A percentile compares a stretch with the other conserved stretches of the same genome.
These are phyloP conservation scores for Byasa hedistus DNA, from an alignment of 2,888 invertebrate species.

Conservation along the genomic window DNA sequence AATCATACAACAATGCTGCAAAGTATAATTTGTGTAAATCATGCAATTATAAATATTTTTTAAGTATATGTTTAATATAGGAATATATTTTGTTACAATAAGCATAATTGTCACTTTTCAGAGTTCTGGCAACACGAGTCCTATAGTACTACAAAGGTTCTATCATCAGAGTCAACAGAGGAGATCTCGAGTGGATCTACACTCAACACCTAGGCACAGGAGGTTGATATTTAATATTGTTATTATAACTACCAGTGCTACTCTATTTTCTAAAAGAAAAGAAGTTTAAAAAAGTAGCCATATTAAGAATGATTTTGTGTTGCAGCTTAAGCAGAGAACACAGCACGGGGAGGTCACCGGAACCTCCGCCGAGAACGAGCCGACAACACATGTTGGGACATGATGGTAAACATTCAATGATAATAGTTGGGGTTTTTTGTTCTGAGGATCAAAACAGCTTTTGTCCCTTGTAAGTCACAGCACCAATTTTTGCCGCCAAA, in stretches of 20 bases:
- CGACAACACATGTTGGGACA: conserved; percentile 61
- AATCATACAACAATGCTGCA: no score
- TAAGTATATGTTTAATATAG: no score
- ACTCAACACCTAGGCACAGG: conserved; percentile 71
- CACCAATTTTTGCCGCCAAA: no score
- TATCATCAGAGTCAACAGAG: conserved; percentile 89
- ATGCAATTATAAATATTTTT: no score
- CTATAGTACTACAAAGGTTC: conserved; percentile 87
- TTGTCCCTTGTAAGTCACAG: no score
- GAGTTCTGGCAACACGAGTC: conserved; percentile 86
- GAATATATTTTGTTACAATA: background rate
- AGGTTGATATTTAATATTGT: conserved; percentile 46
- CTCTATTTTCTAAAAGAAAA: no score
- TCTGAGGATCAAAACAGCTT: no score
- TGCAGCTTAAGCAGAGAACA: conserved; percentile 73
- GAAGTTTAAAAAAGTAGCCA: no score
- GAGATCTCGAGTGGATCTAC: conserved; percentile 75
- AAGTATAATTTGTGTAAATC: no score
- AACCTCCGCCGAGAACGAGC: conserved; percentile 69
- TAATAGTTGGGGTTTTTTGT: no score
- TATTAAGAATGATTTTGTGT: background rate
- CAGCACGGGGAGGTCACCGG: conserved; percentile 73
- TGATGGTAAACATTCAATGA: conserved; percentile 45
- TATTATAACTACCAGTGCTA: no score
- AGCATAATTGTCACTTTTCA: conserved; percentile 37